Evolutionary conservation across 2,797 vertebrate species (phyloP), one percentile per base, ranked within the genome.

Genomic region (Sebastes diaconus): DNA sequence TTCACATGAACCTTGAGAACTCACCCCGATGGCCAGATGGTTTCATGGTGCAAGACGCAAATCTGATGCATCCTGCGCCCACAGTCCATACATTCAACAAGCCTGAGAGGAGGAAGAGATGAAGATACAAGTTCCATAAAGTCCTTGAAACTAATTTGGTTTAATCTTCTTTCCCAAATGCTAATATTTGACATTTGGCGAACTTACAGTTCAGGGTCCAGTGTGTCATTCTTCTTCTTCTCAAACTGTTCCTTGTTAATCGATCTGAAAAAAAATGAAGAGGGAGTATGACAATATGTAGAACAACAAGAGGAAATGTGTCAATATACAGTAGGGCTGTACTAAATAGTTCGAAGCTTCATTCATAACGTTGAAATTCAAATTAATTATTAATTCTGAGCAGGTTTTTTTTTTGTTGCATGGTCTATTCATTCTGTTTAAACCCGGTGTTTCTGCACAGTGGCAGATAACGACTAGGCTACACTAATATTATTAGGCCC

Each of bases 231-330:
- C 93, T 99, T 99, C 92, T 99, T 97, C 94, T 98, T 99, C 87
- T 98, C 99, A 96, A 99, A 99, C 82, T 99, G 98, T 30, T 99
- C 98, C 96, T 99, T 99, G 94, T 97, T 98, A 91, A 99, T 99
- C 0, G 98, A 99, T 85, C 98, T 99, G 94, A 82, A 91, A 89
- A 89, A 27, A 0, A 78, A 60, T 42, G 5, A 83, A 30, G 57
- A 55, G 4, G 8, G 3, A 25, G 55, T 14, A 22, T 8, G 7
- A 73, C 7, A 16, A 77, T 5, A 24, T 46, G 22, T 16, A 52
- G 8, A 6, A 63, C 8, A 54, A 20, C 5, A n/a, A 10, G 8
- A 61, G 1, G 24, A 68, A 65, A 64, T 3, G 14, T 42, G 25
- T 42, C 6, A 54, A 70, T 4, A 58, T 16, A 67, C 16, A 68